Conservation (phyloP, 2,797 vertebrate species). For the Lutjanus campechanus region DNA sequence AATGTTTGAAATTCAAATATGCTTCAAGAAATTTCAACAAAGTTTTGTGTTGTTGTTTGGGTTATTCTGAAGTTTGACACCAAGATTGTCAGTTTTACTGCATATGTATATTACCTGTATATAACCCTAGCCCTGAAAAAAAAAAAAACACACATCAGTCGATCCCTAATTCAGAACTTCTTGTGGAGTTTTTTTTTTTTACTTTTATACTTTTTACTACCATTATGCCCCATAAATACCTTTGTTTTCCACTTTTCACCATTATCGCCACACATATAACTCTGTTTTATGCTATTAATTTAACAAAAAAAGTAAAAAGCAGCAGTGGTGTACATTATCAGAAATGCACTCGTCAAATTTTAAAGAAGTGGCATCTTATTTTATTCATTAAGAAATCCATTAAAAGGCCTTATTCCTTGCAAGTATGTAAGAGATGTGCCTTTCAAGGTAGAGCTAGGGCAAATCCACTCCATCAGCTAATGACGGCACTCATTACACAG, state of each 20-base stretch:
- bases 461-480: constrained; percentile 99
- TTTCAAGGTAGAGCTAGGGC: constrained; percentile 98
- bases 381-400: constrained; percentile 99
- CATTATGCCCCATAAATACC: background rate
- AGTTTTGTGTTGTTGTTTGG: no score
- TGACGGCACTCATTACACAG: constrained; percentile 99
- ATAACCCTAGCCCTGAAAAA: no score
- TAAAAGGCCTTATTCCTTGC: constrained; percentile 94
- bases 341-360: constrained; percentile 92
- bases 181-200: constrained; percentile 23
- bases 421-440: constrained; percentile 97
- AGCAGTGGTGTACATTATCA: constrained; percentile 85
- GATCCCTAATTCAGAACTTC: constrained; percentile 47
- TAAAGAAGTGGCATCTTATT: constrained; percentile 96
- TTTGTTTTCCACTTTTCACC: constrained; percentile 7
- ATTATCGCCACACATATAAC: background rate
- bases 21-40: no score
- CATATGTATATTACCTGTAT: no score
- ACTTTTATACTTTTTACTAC: background rate
- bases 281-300: background rate
- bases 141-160: no score
- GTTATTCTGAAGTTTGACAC: no score
- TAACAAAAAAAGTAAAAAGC: constrained; percentile 28
- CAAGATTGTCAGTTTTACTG: no score
- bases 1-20: no score